Evolutionary conservation across 2,113 vertebrate genomes (phyloP).

Genomic region (Zonotrichia leucophrys): DNA sequence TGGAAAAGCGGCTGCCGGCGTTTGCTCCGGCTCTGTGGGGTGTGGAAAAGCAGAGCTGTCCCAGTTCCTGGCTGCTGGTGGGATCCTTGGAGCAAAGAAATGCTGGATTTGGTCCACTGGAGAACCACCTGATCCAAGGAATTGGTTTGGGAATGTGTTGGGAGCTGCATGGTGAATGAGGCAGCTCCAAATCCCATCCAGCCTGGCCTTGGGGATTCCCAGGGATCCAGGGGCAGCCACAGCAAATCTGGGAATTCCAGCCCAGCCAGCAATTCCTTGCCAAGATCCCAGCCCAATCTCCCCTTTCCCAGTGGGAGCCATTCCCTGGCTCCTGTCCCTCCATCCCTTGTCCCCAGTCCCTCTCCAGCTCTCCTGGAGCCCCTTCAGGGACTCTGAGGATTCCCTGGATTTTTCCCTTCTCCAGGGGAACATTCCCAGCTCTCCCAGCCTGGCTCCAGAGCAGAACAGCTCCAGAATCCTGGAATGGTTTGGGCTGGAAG

Average conservation of each 20-base stretch:
- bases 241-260: not conserved
- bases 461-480: not conserved
- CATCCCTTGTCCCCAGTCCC: too few relatives aligned
- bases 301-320: not conserved
- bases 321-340: too few relatives aligned
- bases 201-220: fast-evolving
- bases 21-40: not conserved
- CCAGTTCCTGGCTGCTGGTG: not conserved
- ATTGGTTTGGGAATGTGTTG: not conserved
- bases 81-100: not conserved
- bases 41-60: not conserved
- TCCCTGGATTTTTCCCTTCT: not conserved
- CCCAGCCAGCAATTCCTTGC: not conserved
- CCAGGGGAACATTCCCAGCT: not conserved
- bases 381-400: not conserved
- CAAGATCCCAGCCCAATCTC: not conserved
- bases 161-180: fast-evolving
- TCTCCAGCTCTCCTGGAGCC: too few relatives aligned
- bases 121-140: not conserved
- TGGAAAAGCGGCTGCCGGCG: not conserved
- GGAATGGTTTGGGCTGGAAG: not conserved
- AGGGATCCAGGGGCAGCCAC: not conserved
- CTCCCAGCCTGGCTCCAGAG: not conserved
- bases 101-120: not conserved
- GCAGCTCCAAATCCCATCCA: not conserved